Evolutionary conservation across 2,888 invertebrate genomes (phyloP).

Genomic region (Teleiodes luculella): DNA sequence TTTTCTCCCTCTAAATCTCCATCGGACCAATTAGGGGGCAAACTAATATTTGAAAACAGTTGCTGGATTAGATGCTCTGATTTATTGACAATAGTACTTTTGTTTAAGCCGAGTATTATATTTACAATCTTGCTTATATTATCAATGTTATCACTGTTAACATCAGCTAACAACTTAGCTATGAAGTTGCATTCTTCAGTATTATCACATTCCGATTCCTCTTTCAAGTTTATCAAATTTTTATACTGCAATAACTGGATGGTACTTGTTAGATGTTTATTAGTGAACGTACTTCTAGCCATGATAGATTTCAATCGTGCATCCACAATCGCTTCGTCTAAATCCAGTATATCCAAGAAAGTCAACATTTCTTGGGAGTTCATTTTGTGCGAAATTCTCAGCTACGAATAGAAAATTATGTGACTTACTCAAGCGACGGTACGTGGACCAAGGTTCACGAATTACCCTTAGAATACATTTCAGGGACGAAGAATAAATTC

Average conservation of each 20-base stretch:
- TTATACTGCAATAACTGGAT: slow-evolving; percentile 63
- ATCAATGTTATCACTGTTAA: slow-evolving; percentile 43
- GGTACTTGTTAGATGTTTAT: slow-evolving; percentile 48
- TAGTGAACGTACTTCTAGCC: slow-evolving; percentile 39
- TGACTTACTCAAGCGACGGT: neutral
- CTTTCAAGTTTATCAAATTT: slow-evolving; percentile 56
- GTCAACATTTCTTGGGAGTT: slow-evolving; percentile 38
- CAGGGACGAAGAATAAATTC: no score
- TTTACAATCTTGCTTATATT: slow-evolving; percentile 51
- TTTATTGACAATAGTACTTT: slow-evolving; percentile 44
- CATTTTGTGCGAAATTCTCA: slow-evolving; percentile 23
- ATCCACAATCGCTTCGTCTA: slow-evolving; percentile 65
- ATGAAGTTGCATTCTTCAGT: slow-evolving; percentile 52
- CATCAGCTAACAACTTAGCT: slow-evolving; percentile 43
- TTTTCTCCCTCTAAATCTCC: slow-evolving; percentile 16
- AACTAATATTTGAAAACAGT: slow-evolving; percentile 44
- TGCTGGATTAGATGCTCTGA: slow-evolving; percentile 70
- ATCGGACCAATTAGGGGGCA: slow-evolving; percentile 18
- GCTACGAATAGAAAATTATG: neutral
- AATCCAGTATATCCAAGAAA: slow-evolving; percentile 61
- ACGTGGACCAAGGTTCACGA: neutral
- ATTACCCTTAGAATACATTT: neutral
- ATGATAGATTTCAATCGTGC: slow-evolving; percentile 52
- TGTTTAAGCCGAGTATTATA: slow-evolving; percentile 48
- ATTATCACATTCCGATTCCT: slow-evolving; percentile 60